These are phyloP conservation scores for Mimumesa dahlbomi DNA, from an alignment of 2,888 invertebrate species.

Conservation along the genomic window DNA sequence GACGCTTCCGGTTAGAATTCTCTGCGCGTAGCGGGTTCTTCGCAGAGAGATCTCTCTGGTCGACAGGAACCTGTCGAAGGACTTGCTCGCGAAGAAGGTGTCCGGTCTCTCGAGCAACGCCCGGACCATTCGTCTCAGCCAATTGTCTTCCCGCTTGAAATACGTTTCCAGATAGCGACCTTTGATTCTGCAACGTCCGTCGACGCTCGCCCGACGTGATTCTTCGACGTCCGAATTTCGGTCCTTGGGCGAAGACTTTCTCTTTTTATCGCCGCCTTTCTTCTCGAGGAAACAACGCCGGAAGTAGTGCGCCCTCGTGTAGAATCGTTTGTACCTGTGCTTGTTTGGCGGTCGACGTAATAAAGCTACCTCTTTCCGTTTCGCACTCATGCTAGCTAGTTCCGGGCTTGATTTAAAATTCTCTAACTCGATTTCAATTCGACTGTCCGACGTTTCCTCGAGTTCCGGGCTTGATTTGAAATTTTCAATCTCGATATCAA, in stretches of 20 bases:
- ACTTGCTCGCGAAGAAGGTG: background rate
- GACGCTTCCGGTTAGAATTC: conserved; percentile 30
- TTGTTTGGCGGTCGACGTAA: conserved; percentile 2
- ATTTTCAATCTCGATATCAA: too few relatives aligned
- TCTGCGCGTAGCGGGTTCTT: conserved; percentile 51
- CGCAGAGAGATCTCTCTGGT: conserved; percentile 12
- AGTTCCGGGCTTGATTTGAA: too few relatives aligned
- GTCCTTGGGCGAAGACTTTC: conserved; percentile 6
- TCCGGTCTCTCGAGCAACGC: conserved; percentile 22
- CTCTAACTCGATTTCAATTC: too few relatives aligned
- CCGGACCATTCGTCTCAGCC: conserved; percentile 20
- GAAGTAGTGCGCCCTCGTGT: conserved; percentile 39
- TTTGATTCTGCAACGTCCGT: conserved; percentile 24
- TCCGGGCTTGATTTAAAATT: too few relatives aligned
- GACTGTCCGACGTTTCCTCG: too few relatives aligned
- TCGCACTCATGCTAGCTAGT: too few relatives aligned
- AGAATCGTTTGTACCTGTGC: conserved; percentile 20
- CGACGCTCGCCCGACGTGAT: conserved; percentile 19
- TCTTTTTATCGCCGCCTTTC: conserved; percentile 12
- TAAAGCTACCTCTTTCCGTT: background rate
- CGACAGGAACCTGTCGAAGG: background rate
- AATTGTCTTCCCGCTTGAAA: conserved; percentile 35
- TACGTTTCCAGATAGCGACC: conserved; percentile 52
- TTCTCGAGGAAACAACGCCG: conserved; percentile 24
- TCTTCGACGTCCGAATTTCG: background rate